These are phyloP conservation scores for Parazoanthus swiftii DNA, from an alignment of 92 coral and sea anemone genomes.

Conservation along the genomic window DNA sequence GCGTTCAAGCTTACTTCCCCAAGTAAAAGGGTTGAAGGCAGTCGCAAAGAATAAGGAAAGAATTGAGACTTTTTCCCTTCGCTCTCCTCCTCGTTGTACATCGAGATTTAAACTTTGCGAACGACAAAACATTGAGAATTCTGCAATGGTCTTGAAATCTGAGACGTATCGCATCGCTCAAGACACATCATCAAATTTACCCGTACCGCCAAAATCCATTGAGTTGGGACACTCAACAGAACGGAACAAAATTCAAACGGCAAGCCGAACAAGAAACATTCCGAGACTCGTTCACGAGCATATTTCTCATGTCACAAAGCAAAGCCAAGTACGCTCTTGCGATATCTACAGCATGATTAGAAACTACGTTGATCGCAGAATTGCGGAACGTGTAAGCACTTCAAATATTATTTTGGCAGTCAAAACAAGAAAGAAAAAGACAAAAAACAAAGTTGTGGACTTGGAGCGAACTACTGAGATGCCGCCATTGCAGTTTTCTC, in stretches of 20 bases:
- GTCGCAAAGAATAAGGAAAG: neutral
- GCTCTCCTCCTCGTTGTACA: neutral
- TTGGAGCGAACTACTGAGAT: neutral
- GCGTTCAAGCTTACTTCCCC: neutral
- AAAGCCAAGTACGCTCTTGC: slow-evolving; percentile 19
- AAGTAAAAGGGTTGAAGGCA: neutral
- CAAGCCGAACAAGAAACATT: neutral
- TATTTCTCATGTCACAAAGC: slow-evolving; percentile 25
- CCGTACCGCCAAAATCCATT: neutral
- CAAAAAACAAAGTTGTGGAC: neutral
- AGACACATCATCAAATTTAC: neutral
- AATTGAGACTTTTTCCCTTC: neutral
- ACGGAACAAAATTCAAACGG: neutral
- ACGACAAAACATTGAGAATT: neutral
- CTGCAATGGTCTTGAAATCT: slow-evolving; percentile 14
- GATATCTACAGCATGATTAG: slow-evolving; percentile 43
- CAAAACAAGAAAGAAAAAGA: neutral
- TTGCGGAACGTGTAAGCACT: neutral
- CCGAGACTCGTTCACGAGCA: slow-evolving; percentile 25
- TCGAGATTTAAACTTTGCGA: neutral
- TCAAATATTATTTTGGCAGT: neutral
- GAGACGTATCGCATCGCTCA: slow-evolving; percentile 7
- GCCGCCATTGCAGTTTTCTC: slow-evolving; percentile 56
- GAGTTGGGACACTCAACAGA: neutral
- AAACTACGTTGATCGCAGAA: slow-evolving; percentile 38